Percentiles rank a stretch among this genome's conserved stretches.
phyloP scores from a whole-genome alignment of 2,797 vertebrate genomes.

The Argya squamiceps region DNA sequence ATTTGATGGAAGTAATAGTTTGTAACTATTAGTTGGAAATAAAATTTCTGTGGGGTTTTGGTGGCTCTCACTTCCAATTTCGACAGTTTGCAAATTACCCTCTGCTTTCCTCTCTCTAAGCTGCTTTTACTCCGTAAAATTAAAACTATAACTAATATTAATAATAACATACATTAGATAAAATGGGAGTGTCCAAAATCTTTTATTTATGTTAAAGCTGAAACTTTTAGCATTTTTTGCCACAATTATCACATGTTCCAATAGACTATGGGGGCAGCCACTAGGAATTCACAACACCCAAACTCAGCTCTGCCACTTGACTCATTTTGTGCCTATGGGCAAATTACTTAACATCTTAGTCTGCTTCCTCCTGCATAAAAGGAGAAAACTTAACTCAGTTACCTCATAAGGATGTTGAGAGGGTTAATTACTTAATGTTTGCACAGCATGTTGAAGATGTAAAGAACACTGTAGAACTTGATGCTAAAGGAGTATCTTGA shows the following conservation, averaged over 20 bases:
- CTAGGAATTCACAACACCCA: background rate
- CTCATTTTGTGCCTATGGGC: conserved; percentile 33
- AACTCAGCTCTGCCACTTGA: conserved; percentile 6
- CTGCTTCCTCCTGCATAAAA: conserved; percentile 31
- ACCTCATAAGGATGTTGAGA: conserved; percentile 27
- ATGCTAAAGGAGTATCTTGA: conserved; percentile 7
- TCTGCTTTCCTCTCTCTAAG: conserved; percentile 35
- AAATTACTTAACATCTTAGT: conserved; percentile 21
- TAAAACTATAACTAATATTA: background rate
- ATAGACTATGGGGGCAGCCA: background rate
- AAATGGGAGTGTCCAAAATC: background rate
- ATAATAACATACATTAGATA: background rate
- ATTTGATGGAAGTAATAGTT: too few relatives aligned
- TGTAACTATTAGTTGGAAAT: conserved; percentile 35
- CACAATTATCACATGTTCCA: background rate
- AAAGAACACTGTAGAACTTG: background rate
- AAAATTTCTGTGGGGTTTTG: conserved; percentile 1
- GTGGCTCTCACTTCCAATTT: conserved; percentile 7
- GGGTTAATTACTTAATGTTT: conserved; percentile 29
- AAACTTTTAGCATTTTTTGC: background rate
- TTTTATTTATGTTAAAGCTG: background rate
- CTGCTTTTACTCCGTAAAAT: conserved; percentile 14
- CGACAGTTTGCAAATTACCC: conserved; percentile 8
- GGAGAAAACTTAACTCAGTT: conserved; percentile 13
- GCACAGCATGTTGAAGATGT: background rate